phyloP scores from a whole-genome alignment of 2,797 vertebrate genomes.

The Strix occidentalis region DNA sequence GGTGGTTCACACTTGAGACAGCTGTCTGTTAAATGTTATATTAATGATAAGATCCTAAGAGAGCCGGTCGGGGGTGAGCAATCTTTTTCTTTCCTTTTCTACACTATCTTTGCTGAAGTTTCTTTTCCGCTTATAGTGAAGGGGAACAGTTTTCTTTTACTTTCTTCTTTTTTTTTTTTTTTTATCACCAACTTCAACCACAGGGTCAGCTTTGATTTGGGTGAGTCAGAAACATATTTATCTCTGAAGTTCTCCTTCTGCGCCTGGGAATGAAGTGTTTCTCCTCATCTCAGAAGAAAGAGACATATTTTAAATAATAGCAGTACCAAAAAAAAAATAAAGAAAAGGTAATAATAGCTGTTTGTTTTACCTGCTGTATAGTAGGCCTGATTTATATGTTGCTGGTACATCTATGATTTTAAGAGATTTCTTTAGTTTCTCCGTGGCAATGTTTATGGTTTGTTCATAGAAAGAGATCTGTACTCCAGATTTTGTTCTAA shows the following conservation, averaged over 20 bases:
- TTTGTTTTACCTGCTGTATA: conserved; percentile 3
- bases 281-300: conserved; percentile 26
- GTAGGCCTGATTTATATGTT: neutral
- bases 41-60: conserved; percentile 52
- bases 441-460: neutral
- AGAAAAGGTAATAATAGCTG: neutral
- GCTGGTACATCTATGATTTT: neutral
- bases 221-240: conserved; percentile 51
- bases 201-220: conserved; percentile 52
- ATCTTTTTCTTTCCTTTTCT: conserved; percentile 28
- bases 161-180: neutral
- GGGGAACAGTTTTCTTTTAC: neutral
- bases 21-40: conserved; percentile 39
- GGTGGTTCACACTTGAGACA: neutral
- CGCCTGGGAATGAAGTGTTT: conserved; percentile 40
- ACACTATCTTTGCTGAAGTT: conserved; percentile 52
- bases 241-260: conserved; percentile 38
- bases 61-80: neutral
- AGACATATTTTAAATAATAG: neutral
- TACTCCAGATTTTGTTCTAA: conserved; percentile 10
- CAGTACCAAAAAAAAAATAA: neutral
- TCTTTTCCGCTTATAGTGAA: conserved; percentile 13
- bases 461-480: conserved; percentile 6
- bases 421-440: conserved; percentile 31
- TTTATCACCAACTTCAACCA: conserved; percentile 29